Evolutionary conservation across 2,888 invertebrate genomes (phyloP), one percentile per base, ranked within the genome.

Genomic region (Siphonodentalium dalli): DNA sequence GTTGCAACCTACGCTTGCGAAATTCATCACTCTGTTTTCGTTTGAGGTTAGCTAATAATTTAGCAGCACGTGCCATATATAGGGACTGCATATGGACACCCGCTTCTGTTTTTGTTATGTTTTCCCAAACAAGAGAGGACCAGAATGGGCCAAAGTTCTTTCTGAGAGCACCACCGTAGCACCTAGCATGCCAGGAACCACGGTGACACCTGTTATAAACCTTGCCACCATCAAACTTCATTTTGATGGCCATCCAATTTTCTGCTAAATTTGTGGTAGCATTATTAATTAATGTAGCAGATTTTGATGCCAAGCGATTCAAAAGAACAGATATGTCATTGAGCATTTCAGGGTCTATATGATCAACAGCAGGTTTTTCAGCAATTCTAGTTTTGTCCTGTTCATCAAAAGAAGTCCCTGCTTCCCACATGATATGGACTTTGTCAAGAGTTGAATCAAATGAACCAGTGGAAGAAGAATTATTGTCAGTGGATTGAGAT

Each of bases 141-240:
- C 56, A 53, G n/a, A 29, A 28, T n/a, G 43, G 28, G 1, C 53
- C 58, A 9, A 54, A 24, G 35, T 58, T 58, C 28, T 40, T 41
- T 1, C 50, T 26, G 13, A 58, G 31, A n/a, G 38, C 50, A 20
- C 50, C 54, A 24, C 54, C 54, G 46, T 39, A 46, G 20, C 54
- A 60, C 9, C 60, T 44, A 15, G 47, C 35, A 24, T 56, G 18
- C 53, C 60, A 57, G 6, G 60, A 48, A 24, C 58, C 54, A 1
- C 50, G 18, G 5, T 27, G n/a, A 18, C 58, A 58, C 23, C 49
- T 28, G 21, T 58, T 61, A 2, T 42, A 20, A 6, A 50, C 27
- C 28, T 60, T 63, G 0, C 59, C 63, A 15, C 63, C 60, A 50
- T 63, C 63, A 58, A 58, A 61, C 29, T 55, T 61, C 13, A 31